Conservation (phyloP, 2,113 vertebrate species). For the Paramormyrops kingsleyae region DNA sequence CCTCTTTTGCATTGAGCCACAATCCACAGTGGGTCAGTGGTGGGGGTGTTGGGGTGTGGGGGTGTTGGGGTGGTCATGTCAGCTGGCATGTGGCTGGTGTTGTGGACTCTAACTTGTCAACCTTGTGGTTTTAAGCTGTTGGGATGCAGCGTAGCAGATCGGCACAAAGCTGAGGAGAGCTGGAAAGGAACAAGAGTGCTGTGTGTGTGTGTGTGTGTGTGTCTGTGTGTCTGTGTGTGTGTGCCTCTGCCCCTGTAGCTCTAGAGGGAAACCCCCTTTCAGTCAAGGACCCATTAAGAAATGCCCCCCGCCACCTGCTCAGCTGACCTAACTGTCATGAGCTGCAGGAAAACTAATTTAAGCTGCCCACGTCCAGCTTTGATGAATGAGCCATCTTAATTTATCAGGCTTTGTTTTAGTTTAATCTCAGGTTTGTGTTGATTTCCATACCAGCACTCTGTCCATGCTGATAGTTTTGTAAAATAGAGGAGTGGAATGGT, state of each 20-base stretch:
- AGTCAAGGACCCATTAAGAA: background rate
- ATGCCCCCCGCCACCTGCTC: background rate
- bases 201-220: too few relatives aligned
- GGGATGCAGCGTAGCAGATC: background rate
- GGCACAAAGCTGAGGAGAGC: background rate
- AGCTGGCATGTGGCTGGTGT: background rate
- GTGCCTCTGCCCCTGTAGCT: background rate
- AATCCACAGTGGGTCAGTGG: background rate
- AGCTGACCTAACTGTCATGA: background rate
- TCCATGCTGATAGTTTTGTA: background rate
- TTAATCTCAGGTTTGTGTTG: background rate
- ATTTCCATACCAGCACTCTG: background rate
- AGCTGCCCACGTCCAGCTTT: background rate
- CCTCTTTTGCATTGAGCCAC: background rate
- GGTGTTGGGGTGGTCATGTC: background rate
- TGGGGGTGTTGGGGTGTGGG: background rate
- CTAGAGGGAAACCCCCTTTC: background rate
- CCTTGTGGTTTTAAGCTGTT: background rate
- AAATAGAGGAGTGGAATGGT: background rate
- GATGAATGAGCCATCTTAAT: background rate
- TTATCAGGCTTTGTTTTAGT: background rate
- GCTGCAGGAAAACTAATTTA: background rate
- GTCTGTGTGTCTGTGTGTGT: background rate
- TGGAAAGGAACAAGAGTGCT: background rate
- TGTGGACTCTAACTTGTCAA: background rate